phyloP scores from a whole-genome alignment of 2,113 vertebrate genomes.

The Sakesphorus luctuosus region DNA sequence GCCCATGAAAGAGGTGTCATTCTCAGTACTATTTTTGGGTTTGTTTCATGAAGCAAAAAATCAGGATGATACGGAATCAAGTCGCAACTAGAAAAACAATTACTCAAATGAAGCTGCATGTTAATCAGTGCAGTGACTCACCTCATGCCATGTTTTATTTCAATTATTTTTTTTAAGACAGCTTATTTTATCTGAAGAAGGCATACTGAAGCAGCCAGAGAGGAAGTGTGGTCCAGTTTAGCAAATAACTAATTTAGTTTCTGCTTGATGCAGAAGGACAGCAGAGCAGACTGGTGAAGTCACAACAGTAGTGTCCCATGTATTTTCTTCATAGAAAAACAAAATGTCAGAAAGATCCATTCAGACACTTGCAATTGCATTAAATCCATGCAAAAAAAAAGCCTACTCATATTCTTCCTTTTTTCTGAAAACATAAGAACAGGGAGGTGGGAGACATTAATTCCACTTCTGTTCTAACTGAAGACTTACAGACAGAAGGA shows the following conservation, averaged over 20 bases:
- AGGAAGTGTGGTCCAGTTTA: neutral
- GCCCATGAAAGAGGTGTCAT: neutral
- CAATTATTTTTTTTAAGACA: neutral
- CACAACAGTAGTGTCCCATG: neutral
- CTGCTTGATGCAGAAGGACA: neutral
- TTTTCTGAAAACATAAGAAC: neutral
- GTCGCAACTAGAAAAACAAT: neutral
- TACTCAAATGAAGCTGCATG: neutral
- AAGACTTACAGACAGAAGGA: neutral
- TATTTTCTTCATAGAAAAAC: neutral
- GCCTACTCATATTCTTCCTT: neutral
- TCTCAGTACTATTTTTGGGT: neutral
- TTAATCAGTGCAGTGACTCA: neutral
- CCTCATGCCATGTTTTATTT: neutral
- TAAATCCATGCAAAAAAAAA: neutral
- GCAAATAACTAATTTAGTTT: neutral
- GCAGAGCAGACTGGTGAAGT: neutral
- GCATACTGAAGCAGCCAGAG: neutral
- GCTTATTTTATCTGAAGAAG: neutral
- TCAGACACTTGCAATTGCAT: neutral
- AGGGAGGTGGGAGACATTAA: neutral
- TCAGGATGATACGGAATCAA: accelerated
- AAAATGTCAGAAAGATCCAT: neutral
- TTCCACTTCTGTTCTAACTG: neutral
- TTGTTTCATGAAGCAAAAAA: neutral